phyloP scores from a whole-genome alignment of 37 sponge, comb jelly and placozoan species.

The Haliclona indistincta region DNA sequence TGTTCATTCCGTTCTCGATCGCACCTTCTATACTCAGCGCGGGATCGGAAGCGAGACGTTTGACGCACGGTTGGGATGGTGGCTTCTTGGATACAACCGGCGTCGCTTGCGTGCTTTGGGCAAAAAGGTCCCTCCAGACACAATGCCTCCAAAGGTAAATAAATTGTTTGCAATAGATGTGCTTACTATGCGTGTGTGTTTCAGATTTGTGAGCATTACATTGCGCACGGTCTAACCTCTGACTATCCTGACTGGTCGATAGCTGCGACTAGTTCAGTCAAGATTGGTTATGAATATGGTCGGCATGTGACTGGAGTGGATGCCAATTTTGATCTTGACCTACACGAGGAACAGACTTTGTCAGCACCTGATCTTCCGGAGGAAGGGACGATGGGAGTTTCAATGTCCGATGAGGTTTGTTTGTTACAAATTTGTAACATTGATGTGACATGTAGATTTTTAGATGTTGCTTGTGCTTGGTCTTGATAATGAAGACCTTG shows the following conservation, averaged over 20 bases:
- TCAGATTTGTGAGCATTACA: conserved; percentile 47
- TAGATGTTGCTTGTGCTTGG: no score
- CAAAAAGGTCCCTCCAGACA: conserved; percentile 51
- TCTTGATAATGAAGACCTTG: no score
- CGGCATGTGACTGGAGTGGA: conserved; percentile 46
- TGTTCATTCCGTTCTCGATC: conserved; percentile 47
- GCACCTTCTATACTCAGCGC: conserved; percentile 46
- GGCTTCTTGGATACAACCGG: conserved; percentile 45
- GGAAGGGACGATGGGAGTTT: no score
- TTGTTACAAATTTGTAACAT: no score
- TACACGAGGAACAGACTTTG: not conserved
- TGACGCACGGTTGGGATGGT: conserved; percentile 60
- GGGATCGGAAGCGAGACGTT: conserved; percentile 47
- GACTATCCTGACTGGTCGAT: conserved; percentile 56
- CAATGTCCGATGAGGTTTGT: no score
- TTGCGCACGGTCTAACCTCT: conserved; percentile 32
- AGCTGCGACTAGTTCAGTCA: conserved; percentile 25
- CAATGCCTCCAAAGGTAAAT: conserved; percentile 23
- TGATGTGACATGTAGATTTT: no score
- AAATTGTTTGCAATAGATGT: not conserved
- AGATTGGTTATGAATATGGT: conserved; percentile 53
- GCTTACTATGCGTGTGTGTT: not conserved
- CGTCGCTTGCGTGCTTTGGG: conserved; percentile 53
- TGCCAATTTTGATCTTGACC: conserved; percentile 28
- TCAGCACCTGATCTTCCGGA: not conserved